Evolutionary conservation across 1,140 invertebrate genomes (phyloP).

Genomic region (Cydia pomonella): DNA sequence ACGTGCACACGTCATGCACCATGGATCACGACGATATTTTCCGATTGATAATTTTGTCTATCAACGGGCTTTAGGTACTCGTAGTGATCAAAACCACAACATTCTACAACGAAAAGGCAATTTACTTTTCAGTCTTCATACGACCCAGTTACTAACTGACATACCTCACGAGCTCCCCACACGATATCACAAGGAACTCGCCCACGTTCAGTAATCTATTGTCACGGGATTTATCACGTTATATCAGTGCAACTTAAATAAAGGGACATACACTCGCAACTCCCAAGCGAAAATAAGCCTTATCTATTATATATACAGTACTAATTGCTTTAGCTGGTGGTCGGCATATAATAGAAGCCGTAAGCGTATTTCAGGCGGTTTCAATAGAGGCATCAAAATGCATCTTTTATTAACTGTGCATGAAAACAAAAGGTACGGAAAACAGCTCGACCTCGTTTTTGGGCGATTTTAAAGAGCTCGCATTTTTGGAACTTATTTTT

Average conservation of each 20-base stretch:
- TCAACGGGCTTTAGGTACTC: too few species aligned
- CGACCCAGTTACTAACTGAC: neutral
- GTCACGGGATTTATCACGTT: constrained; percentile 7
- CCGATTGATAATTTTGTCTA: too few species aligned
- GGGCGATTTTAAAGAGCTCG: neutral
- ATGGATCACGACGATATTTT: too few species aligned
- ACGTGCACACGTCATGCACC: too few species aligned
- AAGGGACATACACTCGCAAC: neutral
- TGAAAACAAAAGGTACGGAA: neutral
- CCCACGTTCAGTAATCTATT: neutral
- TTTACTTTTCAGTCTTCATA: too few species aligned
- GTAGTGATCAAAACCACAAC: too few species aligned
- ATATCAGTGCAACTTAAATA: neutral
- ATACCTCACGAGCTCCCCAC: neutral
- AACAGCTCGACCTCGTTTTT: neutral
- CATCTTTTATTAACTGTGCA: constrained; percentile 13
- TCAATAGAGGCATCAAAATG: constrained; percentile 14
- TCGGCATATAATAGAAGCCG: neutral
- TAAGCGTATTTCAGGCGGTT: constrained; percentile 7
- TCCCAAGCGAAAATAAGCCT: neutral
- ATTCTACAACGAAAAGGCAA: too few species aligned
- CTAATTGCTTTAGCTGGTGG: neutral
- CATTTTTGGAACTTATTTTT: neutral
- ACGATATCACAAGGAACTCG: neutral
- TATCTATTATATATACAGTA: neutral